Evolutionary conservation across 1,140 invertebrate genomes (phyloP).

Genomic region (Lasioglossum albipes): DNA sequence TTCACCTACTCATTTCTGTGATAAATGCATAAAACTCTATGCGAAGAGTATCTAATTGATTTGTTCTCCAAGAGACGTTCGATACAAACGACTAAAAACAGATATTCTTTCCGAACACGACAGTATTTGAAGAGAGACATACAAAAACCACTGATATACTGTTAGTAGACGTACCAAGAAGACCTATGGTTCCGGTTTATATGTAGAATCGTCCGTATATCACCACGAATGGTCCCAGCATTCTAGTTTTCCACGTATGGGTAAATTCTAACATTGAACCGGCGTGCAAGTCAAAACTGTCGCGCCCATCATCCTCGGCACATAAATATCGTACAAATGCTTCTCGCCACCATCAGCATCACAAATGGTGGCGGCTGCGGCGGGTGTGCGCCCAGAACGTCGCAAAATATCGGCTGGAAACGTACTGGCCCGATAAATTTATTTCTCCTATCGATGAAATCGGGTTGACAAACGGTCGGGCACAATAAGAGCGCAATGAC

Average conservation of each 20-base stretch:
- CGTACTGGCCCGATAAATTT: not conserved
- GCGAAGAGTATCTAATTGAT: too few species aligned
- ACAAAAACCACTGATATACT: too few species aligned
- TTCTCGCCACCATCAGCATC: not conserved
- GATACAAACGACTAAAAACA: too few species aligned
- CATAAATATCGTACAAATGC: not conserved
- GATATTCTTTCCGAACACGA: too few species aligned
- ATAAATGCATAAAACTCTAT: too few species aligned
- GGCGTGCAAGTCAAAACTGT: not conserved
- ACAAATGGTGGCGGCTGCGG: not conserved
- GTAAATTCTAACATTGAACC: not conserved
- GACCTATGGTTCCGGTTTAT: too few species aligned
- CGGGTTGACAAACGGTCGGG: constrained; percentile 5
- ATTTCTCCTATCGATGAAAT: constrained; percentile 16
- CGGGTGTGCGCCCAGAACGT: not conserved
- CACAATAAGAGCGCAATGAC: constrained; percentile 12
- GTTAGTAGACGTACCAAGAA: too few species aligned
- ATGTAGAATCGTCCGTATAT: too few species aligned
- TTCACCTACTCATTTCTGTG: too few species aligned
- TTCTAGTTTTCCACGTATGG: not conserved
- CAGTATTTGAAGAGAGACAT: too few species aligned
- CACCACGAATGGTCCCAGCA: not conserved
- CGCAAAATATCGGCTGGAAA: not conserved
- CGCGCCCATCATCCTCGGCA: not conserved
- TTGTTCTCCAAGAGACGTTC: too few species aligned